Evolutionary conservation across 2,797 vertebrate species (phyloP).

Genomic region (Pangasius djambal): DNA sequence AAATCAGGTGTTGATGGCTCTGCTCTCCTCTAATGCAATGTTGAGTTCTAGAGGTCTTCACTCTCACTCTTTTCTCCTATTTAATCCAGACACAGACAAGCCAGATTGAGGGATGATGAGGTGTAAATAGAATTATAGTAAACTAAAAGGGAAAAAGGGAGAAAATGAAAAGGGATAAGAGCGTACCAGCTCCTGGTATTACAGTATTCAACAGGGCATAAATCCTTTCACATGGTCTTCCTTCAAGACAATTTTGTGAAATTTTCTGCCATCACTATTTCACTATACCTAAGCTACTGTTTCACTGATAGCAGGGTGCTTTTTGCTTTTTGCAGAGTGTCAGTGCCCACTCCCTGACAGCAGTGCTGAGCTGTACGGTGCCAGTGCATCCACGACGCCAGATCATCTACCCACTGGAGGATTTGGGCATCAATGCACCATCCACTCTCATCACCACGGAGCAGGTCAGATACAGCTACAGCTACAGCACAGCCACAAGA

Average conservation of each 20-base stretch:
- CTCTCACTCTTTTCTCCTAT: conserved; percentile 62
- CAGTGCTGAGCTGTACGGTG: conserved; percentile 84
- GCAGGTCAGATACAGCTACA: conserved; percentile 86
- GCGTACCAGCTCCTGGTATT: not conserved
- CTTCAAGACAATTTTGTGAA: conserved; percentile 11
- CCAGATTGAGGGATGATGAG: conserved; percentile 61
- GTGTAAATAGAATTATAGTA: conserved; percentile 63
- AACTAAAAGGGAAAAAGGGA: conserved; percentile 6
- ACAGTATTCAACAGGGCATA: not conserved
- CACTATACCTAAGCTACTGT: not conserved
- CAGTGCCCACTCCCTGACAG: conserved; percentile 82
- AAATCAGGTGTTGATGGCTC: not conserved
- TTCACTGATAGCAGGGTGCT: not conserved
- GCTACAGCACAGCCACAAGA: conserved; percentile 66
- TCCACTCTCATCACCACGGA: conserved; percentile 84
- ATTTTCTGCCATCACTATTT: conserved; percentile 11
- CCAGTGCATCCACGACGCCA: conserved; percentile 90
- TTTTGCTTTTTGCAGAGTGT: conserved; percentile 74
- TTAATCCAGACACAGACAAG: conserved; percentile 54
- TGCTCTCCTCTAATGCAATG: conserved; percentile 44
- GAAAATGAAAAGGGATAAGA: not conserved
- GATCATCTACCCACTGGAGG: conserved; percentile 92
- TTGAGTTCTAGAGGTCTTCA: conserved; percentile 60
- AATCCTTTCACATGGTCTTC: conserved; percentile 3
- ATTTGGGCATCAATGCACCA: conserved; percentile 87